Evolutionary conservation across 2,113 vertebrate genomes (phyloP), one percentile per base, ranked within the genome.

Genomic region (Fulmarus glacialis): DNA sequence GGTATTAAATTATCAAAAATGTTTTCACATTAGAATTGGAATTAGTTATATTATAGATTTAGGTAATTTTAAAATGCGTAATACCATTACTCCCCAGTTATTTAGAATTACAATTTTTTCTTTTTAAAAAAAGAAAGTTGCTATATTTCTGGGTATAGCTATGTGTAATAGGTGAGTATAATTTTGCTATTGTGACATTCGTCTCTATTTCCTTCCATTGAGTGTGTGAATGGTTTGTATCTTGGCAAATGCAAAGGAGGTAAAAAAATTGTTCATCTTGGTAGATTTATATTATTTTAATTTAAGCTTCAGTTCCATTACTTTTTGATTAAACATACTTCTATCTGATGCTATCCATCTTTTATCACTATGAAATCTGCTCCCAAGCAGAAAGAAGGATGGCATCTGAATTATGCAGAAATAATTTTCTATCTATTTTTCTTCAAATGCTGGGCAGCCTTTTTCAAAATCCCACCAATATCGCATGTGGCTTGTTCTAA

Each of bases 211-310:
- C 36, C 24, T 74, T 53, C 47, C 73, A n/a, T 12, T 82, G 48
- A 63, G 12, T 45, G 34, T 45, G 47, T 75, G 66, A 60, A 32
- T 48, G 32, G 16, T 29, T 95, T 82, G 15, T 92, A 50, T 67
- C 59, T 79, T 11, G 4, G 78, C 67, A 90, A 82, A 60, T 85
- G 74, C 59, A 80, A 64, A 52, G 48, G 63, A 92, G 58, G 36
- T 78, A 89, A 91, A 97, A 96, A 83, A 96, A 79, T 16, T 15
- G 63, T 78, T 95, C 90, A 62, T 83, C 90, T 89, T 91, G 84
- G 66, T 95, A 96, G 92, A 97, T 96, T 97, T 96, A 96, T 92
- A 90, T 97, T 97, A 92, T 97, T 97, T 97, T 97, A 97, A 98
- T 97, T 98, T 97, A 89, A 97, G 70, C 75, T 94, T 86, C 64